phyloP scores from a whole-genome alignment of 2,888 invertebrate species.

The Luffia ferchaultella region DNA sequence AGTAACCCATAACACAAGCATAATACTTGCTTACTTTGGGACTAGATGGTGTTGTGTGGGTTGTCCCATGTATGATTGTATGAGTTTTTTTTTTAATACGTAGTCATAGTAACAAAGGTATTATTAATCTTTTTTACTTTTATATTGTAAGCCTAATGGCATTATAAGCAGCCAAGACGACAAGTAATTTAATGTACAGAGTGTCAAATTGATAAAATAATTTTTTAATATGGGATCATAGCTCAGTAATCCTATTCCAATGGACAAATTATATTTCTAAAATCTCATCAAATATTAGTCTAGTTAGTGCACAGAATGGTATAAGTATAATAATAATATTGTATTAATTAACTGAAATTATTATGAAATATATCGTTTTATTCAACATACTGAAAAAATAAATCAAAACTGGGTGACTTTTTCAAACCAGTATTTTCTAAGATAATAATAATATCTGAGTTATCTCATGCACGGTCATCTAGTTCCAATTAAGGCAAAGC shows the following conservation, averaged over 20 bases:
- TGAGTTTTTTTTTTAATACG: not conserved
- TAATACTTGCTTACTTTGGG: too few relatives aligned
- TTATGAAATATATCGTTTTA: not conserved
- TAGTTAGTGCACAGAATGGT: not conserved
- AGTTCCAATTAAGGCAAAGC: too few relatives aligned
- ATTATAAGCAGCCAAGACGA: slow-evolving; percentile 35
- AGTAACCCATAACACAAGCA: too few relatives aligned
- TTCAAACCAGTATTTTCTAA: not conserved
- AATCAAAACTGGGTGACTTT: not conserved
- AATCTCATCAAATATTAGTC: too few relatives aligned
- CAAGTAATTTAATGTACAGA: slow-evolving; percentile 5
- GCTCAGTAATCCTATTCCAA: too few relatives aligned
- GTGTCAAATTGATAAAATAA: not conserved
- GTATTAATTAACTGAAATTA: slow-evolving; percentile 14
- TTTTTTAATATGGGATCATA: too few relatives aligned
- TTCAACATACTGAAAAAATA: not conserved
- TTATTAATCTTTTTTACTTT: not conserved
- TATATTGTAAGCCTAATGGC: slow-evolving; percentile 27
- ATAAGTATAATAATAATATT: slow-evolving; percentile 5
- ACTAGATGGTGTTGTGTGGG: too few relatives aligned
- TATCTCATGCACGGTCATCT: too few relatives aligned
- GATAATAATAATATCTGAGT: not conserved
- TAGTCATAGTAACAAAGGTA: not conserved
- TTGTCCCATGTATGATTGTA: too few relatives aligned
- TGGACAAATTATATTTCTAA: too few relatives aligned